Percentiles rank a stretch among this genome's conserved stretches.
phyloP scores from a whole-genome alignment of 2,888 invertebrate species.

The Cepaea hortensis region DNA sequence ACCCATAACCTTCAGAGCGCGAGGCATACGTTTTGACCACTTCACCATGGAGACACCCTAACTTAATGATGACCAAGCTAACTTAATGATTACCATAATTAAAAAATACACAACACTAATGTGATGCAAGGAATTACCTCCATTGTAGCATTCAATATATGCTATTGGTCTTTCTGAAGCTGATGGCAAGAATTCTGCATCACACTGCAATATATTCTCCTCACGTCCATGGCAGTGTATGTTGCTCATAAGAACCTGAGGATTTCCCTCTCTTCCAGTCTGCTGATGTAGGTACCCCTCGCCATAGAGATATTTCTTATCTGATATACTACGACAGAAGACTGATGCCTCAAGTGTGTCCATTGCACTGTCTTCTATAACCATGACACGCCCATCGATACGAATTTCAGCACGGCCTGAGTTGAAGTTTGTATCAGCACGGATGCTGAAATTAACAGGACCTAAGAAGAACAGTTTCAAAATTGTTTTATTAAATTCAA shows the following conservation, averaged over 20 bases:
- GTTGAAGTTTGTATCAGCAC: conserved; percentile 49
- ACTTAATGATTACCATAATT: neutral
- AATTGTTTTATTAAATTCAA: neutral
- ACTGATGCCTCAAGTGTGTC: conserved; percentile 59
- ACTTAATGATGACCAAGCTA: neutral
- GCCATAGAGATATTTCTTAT: conserved; percentile 41
- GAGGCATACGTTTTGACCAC: too few relatives aligned
- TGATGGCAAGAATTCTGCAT: conserved; percentile 55
- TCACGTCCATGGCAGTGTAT: conserved; percentile 84
- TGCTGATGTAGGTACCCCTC: neutral
- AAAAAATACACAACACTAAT: too few relatives aligned
- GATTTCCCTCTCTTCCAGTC: neutral
- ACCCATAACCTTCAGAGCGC: too few relatives aligned
- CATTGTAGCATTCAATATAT: conserved; percentile 47
- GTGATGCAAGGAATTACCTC: conserved; percentile 42
- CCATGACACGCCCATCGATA: conserved; percentile 61
- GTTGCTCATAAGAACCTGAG: conserved; percentile 82
- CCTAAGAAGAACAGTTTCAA: neutral
- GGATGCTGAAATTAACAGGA: conserved; percentile 60
- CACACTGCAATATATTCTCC: conserved; percentile 82
- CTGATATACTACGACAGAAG: conserved; percentile 62
- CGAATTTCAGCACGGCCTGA: conserved; percentile 64
- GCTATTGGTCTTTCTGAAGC: conserved; percentile 46
- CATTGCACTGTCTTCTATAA: conserved; percentile 58
- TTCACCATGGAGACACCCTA: too few relatives aligned